These are phyloP conservation scores for Acestrorhynchus altus DNA, from an alignment of 2,797 vertebrate species.

Conservation along the genomic window DNA sequence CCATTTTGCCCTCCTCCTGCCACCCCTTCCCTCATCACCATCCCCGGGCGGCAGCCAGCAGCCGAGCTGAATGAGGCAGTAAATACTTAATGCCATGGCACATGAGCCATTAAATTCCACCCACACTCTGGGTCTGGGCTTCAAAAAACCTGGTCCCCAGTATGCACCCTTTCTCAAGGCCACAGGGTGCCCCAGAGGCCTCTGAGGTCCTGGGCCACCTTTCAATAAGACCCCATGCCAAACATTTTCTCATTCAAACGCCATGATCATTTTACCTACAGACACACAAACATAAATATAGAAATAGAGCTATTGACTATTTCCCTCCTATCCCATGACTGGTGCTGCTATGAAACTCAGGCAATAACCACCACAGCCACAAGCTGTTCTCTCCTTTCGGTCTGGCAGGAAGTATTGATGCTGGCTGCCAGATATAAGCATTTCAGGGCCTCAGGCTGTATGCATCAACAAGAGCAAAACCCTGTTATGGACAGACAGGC, in stretches of 20 bases:
- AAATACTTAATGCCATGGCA: constrained; percentile 72
- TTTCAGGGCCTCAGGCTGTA: not conserved
- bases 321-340: not conserved
- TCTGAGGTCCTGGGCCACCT: not conserved
- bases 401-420: constrained; percentile 1
- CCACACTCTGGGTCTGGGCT: constrained; percentile 63
- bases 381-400: constrained; percentile 11
- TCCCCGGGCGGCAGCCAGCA: constrained; percentile 45
- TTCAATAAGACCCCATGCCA: not conserved
- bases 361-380: constrained; percentile 11
- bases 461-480: constrained; percentile 9
- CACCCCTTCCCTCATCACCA: constrained; percentile 44
- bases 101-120: constrained; percentile 79
- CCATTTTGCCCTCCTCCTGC: not conserved
- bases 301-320: not conserved
- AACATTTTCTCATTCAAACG: not conserved
- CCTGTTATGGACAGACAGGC: not conserved
- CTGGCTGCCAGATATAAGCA: not conserved
- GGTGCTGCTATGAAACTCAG: not conserved
- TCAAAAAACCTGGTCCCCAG: constrained; percentile 45
- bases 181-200: constrained; percentile 8
- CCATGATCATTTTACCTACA: constrained; percentile 1
- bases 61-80: constrained; percentile 60
- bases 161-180: not conserved
- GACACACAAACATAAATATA: not conserved